Evolutionary conservation across 92 coral and sea anemone genomes (phyloP), one percentile per base, ranked within the genome.

Genomic region (Desmophyllum pertusum): DNA sequence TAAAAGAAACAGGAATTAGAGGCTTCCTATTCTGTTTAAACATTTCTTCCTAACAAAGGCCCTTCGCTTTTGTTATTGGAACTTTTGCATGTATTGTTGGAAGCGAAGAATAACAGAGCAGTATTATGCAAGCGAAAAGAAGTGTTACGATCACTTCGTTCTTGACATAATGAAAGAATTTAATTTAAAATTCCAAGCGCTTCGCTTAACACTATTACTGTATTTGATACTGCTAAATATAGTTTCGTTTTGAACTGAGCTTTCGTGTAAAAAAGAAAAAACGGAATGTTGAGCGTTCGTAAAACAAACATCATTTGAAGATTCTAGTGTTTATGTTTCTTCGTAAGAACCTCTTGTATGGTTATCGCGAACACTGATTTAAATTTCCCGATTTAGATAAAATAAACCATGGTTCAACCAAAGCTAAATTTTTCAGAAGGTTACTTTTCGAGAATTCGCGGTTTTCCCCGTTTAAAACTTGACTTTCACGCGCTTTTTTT

Each of bases 311-410:
- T 81, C 39, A 82, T 73, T 70, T 33, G 5, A 30, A 9, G 19
- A 39, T 41, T 57, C 57, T 40, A 25, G 43, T 64, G 75, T 66
- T 79, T 71, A 71, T 70, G 50, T 48, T 67, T 68, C 68, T 15
- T 71, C 29, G 30, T 59, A 55, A 82, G 71, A 53, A 59, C 8
- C 75, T 63, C 53, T 57, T 62, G 55, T 29, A 17, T 25, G 27
- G 41, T 82, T 82, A 82, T 82, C 70, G 35, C n/a, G 55, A 13
- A 57, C 40, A 42, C 70, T 55, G 59, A 82, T 82, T 80, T 45
- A 50, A 70, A 70, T 55, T 51, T 81, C 35, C 6, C 78, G 85
- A 81, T 71, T 71, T 55, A 53, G 86, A 82, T 82, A 82, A 61
- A 53, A 71, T 61, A 72, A 82, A 59, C 33, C 39, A 52, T 50